Evolutionary conservation across 2,113 vertebrate genomes (phyloP).

Genomic region (Speoplatyrhinus poulsoni): DNA sequence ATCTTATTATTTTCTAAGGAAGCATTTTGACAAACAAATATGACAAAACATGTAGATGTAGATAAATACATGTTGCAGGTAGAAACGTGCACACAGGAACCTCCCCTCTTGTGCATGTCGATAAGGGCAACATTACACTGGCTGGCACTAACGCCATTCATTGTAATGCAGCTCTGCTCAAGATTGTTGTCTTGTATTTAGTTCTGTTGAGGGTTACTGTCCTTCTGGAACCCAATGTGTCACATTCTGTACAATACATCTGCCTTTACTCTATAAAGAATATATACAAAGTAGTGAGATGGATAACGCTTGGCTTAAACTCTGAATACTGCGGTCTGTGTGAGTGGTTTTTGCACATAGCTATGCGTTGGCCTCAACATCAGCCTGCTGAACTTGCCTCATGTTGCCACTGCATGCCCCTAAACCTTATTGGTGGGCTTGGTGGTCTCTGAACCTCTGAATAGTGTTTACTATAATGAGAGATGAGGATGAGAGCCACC

Average conservation of each 20-base stretch:
- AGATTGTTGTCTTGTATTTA: conserved; percentile 26
- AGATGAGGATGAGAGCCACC: conserved; percentile 17
- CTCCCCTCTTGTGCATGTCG: conserved; percentile 48
- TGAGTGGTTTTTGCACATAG: not conserved
- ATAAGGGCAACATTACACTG: conserved; percentile 38
- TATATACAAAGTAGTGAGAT: conserved; percentile 9
- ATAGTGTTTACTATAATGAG: conserved; percentile 15
- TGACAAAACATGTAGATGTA: not conserved
- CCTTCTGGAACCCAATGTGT: conserved; percentile 3
- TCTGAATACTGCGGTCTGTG: not conserved
- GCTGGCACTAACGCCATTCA: conserved; percentile 47
- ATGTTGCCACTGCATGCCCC: conserved; percentile 52
- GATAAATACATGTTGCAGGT: conserved; percentile 11
- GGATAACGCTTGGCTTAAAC: conserved; percentile 10
- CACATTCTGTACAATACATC: conserved; percentile 21
- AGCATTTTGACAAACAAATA: not conserved
- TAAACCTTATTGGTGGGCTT: conserved; percentile 25
- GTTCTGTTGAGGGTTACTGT: conserved; percentile 4
- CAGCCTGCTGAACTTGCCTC: conserved; percentile 40
- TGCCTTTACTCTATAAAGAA: conserved; percentile 51
- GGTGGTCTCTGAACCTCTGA: conserved; percentile 8
- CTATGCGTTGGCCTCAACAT: not conserved
- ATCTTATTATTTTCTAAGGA: not conserved
- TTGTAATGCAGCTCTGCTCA: conserved; percentile 47
- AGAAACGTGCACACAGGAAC: conserved; percentile 6